Base-by-base conservation (phyloP, 2,797 vertebrate species). In the Ptychadena robeensis region DNA sequence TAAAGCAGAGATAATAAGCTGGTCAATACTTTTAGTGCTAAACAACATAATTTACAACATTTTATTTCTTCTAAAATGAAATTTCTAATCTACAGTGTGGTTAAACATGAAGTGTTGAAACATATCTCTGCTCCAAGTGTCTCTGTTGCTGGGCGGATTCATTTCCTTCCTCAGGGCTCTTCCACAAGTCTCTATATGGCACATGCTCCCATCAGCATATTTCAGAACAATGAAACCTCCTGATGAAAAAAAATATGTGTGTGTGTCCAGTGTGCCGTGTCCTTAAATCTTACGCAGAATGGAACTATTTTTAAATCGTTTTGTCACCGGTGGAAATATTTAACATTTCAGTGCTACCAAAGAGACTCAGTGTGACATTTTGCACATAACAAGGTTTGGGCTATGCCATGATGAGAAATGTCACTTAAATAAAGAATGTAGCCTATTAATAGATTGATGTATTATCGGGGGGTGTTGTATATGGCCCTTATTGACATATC, bases 151-250 rank as follows among this genome's bases (percentile, higher is more conserved):
- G 73, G 81, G 81, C 28, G 73, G 73, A 48, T 53, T 53, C 73
- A 71, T 82, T 82, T 82, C 81, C 81, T 82, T 82, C 81, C 81
- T 82, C 73, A 64, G 81, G 61, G 77, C 81, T 77, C 76, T 82
- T 77, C 69, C 35, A 70, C 65, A 70, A 44, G 53, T 40, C 73
- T 76, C 28, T 82, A 71, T 76, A 70, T 63, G 81, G 80, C 59
- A 76, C 66, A 69, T 11, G 31, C 66, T 61, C 34, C 35, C 48
- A 70, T 82, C 81, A 82, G 81, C 73, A 76, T 77, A 77, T 64
- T 82, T 77, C 35, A 76, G 81, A 82, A 82, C 81, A 82, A 82
- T 82, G 65, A 82, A 27, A 65, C 73, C 66, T 82, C 65, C 63
- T 75, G 68, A 31, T 61, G 34, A 57, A 75, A 68, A 68, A 59